Conservation (phyloP, 1,140 invertebrate genomes). For the Apis florea region DNA sequence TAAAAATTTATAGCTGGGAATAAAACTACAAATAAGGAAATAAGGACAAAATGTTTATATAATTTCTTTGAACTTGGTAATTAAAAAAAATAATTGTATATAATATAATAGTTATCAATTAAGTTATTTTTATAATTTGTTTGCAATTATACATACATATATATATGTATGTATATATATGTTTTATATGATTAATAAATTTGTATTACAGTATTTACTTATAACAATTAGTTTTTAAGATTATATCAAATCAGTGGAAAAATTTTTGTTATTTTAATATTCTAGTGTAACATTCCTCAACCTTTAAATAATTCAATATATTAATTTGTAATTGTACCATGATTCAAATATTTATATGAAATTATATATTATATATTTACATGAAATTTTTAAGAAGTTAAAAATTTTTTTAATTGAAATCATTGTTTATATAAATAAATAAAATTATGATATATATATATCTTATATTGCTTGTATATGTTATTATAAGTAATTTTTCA, state of each 20-base stretch:
- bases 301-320: no score
- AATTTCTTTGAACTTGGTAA: not conserved
- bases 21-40: not conserved
- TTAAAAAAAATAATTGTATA: not conserved
- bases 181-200: not conserved
- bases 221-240: not conserved
- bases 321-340: no score
- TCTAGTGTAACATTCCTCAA: not conserved
- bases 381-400: no score
- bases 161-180: not conserved
- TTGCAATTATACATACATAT: not conserved
- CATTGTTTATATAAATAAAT: no score
- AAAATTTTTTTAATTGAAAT: no score
- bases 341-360: no score
- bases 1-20: not conserved
- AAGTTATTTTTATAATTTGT: conserved; percentile 6
- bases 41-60: not conserved
- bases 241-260: not conserved
- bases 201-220: not conserved
- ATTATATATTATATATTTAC: no score
- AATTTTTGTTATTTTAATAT: not conserved
- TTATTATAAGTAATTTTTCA: no score
- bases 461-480: no score
- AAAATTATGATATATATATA: no score
- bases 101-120: not conserved